Evolutionary conservation across 2,797 vertebrate genomes (phyloP).

Genomic region (Poecile montanus): DNA sequence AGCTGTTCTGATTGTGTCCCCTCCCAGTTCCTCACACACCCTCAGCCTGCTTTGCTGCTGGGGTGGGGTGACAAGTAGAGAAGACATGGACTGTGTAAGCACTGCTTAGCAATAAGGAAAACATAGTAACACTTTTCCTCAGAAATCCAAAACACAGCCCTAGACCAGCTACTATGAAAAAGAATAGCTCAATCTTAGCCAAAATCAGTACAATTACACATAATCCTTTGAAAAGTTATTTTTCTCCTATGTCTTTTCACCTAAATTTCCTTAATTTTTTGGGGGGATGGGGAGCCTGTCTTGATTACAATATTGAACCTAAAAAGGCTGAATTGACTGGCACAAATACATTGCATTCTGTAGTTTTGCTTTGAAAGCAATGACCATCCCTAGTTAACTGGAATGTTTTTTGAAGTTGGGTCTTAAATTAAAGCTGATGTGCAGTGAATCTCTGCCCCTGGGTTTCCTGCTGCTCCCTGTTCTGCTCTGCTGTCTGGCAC

Average conservation of each 20-base stretch:
- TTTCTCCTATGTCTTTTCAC: neutral
- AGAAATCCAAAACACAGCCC: neutral
- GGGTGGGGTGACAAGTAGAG: neutral
- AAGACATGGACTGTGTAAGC: neutral
- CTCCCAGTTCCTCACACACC: neutral
- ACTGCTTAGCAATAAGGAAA: neutral
- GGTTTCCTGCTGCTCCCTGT: neutral
- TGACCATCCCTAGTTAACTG: neutral
- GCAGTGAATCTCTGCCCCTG: neutral
- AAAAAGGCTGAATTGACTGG: neutral
- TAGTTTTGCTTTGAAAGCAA: neutral
- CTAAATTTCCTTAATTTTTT: neutral
- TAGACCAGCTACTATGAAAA: neutral
- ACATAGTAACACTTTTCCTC: neutral
- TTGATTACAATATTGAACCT: neutral
- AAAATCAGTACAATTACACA: neutral
- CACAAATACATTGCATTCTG: neutral
- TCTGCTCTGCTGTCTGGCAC: neutral
- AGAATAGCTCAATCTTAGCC: neutral
- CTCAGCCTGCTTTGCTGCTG: neutral
- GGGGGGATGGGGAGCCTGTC: rapidly evolving
- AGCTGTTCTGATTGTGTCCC: neutral
- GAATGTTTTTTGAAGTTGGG: neutral
- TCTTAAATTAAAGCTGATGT: neutral
- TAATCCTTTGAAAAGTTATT: neutral